phyloP scores from a whole-genome alignment of 1,140 invertebrate genomes.

The Hermetia illucens region DNA sequence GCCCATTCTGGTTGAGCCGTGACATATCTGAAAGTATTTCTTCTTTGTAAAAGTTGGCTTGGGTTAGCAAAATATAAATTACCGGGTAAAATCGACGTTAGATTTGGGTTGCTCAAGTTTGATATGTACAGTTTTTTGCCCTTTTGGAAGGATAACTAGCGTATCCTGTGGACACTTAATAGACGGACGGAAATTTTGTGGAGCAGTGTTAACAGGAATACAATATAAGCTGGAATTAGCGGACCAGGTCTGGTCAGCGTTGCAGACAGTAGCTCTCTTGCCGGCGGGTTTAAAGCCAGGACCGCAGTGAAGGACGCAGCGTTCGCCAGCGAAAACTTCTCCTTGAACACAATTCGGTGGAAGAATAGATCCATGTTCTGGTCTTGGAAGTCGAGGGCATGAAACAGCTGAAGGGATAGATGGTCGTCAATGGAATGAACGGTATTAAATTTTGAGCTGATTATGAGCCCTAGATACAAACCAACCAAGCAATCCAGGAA shows the following conservation, averaged over 20 bases:
- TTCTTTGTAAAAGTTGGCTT: neutral
- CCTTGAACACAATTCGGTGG: slow-evolving; percentile 31
- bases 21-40: slow-evolving; percentile 35
- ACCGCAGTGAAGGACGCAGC: slow-evolving; percentile 30
- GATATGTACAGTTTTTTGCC: slow-evolving; percentile 37
- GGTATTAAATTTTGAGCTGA: too few relatives aligned
- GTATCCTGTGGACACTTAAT: slow-evolving; percentile 49
- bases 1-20: slow-evolving; percentile 47
- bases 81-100: slow-evolving; percentile 50
- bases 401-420: slow-evolving; percentile 17
- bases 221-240: slow-evolving; percentile 19
- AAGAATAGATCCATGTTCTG: slow-evolving; percentile 31
- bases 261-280: slow-evolving; percentile 11
- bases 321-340: slow-evolving; percentile 26
- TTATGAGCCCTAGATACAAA: too few relatives aligned
- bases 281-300: slow-evolving; percentile 23
- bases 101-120: slow-evolving; percentile 47
- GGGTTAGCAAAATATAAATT: slow-evolving; percentile 9
- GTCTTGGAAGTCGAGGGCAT: slow-evolving; percentile 28
- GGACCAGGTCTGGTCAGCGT: slow-evolving; percentile 16
- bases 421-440: too few relatives aligned
- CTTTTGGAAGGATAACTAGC: slow-evolving; percentile 37
- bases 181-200: slow-evolving; percentile 33
- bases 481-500: too few relatives aligned
- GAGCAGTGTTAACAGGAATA: slow-evolving; percentile 9